A percentile compares a stretch with the other conserved stretches of the same genome.
These are phyloP conservation scores for Baccha elongata DNA, from an alignment of 2,888 invertebrate species.

Conservation along the genomic window DNA sequence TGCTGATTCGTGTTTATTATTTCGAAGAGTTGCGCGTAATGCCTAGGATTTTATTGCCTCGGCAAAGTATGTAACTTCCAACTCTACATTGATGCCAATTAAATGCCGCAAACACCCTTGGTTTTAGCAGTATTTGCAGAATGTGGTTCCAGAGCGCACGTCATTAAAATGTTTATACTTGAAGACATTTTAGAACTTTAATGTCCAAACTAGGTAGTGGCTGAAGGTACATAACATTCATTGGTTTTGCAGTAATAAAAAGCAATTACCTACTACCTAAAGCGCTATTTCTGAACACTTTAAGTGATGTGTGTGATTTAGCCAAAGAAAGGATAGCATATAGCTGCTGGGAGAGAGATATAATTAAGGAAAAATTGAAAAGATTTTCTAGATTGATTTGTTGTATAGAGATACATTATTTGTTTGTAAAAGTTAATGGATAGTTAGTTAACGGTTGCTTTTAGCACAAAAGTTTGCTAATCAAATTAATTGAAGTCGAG, in stretches of 20 bases:
- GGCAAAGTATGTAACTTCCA: conserved; percentile 6
- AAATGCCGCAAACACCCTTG: conserved; percentile 39
- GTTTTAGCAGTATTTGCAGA: conserved; percentile 4
- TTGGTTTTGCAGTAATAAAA: conserved; percentile 12
- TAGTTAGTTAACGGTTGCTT: conserved; percentile 21
- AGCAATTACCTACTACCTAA: not conserved
- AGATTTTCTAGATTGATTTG: conserved; percentile 31
- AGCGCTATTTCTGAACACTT: not conserved
- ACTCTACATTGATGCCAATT: conserved; percentile 49
- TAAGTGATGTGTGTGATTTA: conserved; percentile 13
- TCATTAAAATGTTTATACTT: conserved; percentile 55
- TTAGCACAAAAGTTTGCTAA: conserved; percentile 10
- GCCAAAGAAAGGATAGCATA: not conserved
- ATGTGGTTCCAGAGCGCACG: conserved; percentile 29
- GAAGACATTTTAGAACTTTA: conserved; percentile 43
- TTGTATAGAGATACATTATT: not conserved
- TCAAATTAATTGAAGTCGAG: conserved; percentile 29
- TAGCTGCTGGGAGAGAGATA: conserved; percentile 4
- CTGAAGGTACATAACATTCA: conserved; percentile 13
- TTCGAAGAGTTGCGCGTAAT: conserved; percentile 37
- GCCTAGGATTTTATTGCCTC: conserved; percentile 52
- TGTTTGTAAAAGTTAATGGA: conserved; percentile 4
- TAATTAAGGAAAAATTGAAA: conserved; percentile 51
- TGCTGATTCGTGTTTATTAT: conserved; percentile 62
- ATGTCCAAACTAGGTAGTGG: conserved; percentile 5